Evolutionary conservation across 1,140 invertebrate species (phyloP).

Genomic region (Drosophila rhopaloa): DNA sequence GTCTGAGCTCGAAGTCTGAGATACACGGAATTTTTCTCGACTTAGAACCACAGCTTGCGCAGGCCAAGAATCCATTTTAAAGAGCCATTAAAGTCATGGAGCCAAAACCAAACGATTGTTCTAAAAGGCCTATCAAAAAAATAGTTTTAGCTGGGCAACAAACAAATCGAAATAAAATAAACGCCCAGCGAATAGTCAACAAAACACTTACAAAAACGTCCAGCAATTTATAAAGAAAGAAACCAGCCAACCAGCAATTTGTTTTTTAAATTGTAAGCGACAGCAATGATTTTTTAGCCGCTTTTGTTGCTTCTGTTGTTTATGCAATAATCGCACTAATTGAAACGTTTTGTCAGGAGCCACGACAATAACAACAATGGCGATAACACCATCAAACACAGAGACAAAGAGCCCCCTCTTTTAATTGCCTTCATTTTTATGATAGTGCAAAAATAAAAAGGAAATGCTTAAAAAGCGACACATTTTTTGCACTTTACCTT

Average conservation of each 20-base stretch:
- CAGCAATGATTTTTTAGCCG: constrained; percentile 29
- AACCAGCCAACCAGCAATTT: constrained; percentile 16
- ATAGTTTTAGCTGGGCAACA: background rate
- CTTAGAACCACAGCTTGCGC: no score
- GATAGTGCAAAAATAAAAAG: constrained; percentile 34
- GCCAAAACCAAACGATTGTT: background rate
- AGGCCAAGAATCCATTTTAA: background rate
- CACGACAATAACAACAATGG: constrained; percentile 15
- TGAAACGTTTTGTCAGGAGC: constrained; percentile 46
- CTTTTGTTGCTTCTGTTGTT: constrained; percentile 38
- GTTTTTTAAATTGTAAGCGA: constrained; percentile 7
- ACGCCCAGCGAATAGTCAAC: background rate
- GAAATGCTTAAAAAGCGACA: constrained; percentile 12
- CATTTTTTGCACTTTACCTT: constrained; percentile 27
- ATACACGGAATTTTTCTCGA: no score
- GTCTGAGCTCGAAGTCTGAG: background rate
- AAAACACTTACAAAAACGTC: constrained; percentile 24
- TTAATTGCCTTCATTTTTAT: constrained; percentile 41
- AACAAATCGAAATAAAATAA: constrained; percentile 2
- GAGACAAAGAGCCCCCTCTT: constrained; percentile 2
- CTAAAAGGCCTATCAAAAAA: background rate
- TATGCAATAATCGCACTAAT: constrained; percentile 52
- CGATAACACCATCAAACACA: constrained; percentile 37
- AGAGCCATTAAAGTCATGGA: background rate
- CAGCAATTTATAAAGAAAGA: constrained; percentile 20